Conservation (phyloP, 92 coral and sea anemone genomes). For the Desmophyllum pertusum region DNA sequence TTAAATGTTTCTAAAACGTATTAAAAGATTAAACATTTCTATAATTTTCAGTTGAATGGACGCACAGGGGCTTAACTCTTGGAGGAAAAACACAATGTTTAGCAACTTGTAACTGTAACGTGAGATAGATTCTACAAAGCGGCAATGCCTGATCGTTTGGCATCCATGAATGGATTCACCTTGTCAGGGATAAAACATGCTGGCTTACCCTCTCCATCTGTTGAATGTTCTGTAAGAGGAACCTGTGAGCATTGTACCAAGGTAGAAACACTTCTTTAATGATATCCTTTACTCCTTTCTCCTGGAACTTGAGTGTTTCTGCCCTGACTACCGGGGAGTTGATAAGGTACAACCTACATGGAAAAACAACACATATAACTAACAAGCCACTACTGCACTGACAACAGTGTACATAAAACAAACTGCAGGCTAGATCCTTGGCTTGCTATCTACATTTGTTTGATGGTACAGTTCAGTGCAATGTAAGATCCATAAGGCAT, state of each 20-base stretch:
- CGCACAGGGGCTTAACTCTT: too few relatives aligned
- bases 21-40: background rate
- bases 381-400: background rate
- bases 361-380: background rate
- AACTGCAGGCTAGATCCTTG: too few relatives aligned
- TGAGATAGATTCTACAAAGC: too few relatives aligned
- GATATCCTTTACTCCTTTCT: constrained; percentile 98
- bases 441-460: background rate
- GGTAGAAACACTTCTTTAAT: constrained; percentile 97
- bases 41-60: background rate
- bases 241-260: constrained; percentile 98
- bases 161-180: too few relatives aligned
- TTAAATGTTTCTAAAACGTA: too few relatives aligned
- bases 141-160: too few relatives aligned
- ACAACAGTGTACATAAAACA: too few relatives aligned
- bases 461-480: background rate
- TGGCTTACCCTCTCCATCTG: constrained; percentile 87
- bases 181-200: too few relatives aligned
- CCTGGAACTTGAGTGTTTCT: constrained; percentile 96
- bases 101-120: too few relatives aligned
- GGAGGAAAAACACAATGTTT: too few relatives aligned
- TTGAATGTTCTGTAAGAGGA: constrained; percentile 86
- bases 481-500: too few relatives aligned
- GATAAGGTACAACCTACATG: constrained; percentile 94
- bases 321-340: constrained; percentile 99